A percentile compares a stretch with the other conserved stretches of the same genome.
phyloP scores from a whole-genome alignment of 1,140 invertebrate genomes.

The Neuroterus valhalla region DNA sequence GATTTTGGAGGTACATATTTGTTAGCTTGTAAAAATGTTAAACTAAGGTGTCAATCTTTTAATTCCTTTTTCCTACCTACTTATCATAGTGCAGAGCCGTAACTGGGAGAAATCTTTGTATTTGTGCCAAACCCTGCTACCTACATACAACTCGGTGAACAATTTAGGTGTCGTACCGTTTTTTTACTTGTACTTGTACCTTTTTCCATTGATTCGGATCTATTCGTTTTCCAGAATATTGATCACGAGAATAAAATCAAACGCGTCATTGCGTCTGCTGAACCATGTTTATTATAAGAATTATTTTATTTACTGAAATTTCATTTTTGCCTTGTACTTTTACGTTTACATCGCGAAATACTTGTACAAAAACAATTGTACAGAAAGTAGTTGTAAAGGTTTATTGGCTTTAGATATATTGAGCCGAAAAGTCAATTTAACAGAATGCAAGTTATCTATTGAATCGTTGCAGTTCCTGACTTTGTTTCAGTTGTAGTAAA shows the following conservation, averaged over 20 bases:
- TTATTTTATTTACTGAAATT: slow-evolving; percentile 4
- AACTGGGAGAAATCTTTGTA: slow-evolving; percentile 67
- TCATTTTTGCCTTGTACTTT: not conserved
- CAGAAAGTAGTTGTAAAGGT: slow-evolving; percentile 1
- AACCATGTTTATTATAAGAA: not conserved
- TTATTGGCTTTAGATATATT: not conserved
- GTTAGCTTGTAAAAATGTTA: slow-evolving; percentile 73
- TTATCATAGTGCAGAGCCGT: slow-evolving; percentile 65
- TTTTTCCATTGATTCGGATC: slow-evolving; percentile 38
- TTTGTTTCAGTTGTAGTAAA: not conserved
- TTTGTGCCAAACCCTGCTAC: slow-evolving; percentile 69
- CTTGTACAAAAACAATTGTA: slow-evolving; percentile 17
- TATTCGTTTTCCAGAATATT: slow-evolving; percentile 66
- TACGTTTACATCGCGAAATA: slow-evolving; percentile 1
- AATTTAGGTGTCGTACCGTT: slow-evolving; percentile 44
- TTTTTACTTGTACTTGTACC: slow-evolving; percentile 42
- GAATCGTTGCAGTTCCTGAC: slow-evolving; percentile 2
- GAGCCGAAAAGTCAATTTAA: not conserved
- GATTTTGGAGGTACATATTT: slow-evolving; percentile 74
- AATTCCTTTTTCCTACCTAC: slow-evolving; percentile 63
- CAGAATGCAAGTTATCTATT: not conserved
- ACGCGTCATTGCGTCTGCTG: not conserved
- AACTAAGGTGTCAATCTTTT: slow-evolving; percentile 72
- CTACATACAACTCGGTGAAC: slow-evolving; percentile 61
- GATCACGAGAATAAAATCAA: slow-evolving; percentile 42